A percentile compares a stretch with the other conserved stretches of the same genome.
Evolutionary conservation across 2,113 vertebrate genomes (phyloP).

Genomic region (Meles meles): DNA sequence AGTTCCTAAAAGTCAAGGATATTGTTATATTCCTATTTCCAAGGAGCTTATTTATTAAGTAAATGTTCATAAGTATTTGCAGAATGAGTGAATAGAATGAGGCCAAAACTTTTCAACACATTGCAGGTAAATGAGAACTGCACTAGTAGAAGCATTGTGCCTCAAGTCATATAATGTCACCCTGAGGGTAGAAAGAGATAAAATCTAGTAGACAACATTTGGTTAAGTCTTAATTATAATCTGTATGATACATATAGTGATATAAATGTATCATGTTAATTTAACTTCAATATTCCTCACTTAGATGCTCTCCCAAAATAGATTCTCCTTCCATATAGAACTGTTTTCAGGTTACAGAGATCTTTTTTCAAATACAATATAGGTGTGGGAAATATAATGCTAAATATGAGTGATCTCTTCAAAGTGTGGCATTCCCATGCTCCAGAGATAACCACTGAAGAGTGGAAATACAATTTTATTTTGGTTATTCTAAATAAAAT

Average conservation of each 20-base stretch:
- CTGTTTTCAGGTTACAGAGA: background rate
- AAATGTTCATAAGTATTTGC: background rate
- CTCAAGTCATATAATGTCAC: background rate
- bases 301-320: background rate
- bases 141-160: background rate
- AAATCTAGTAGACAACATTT: background rate
- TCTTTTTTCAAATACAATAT: background rate
- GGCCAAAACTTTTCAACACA: background rate
- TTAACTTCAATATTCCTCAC: background rate
- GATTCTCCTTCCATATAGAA: background rate
- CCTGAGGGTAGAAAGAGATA: background rate
- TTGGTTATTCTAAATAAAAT: background rate
- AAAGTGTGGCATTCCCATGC: rapidly evolving
- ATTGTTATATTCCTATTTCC: background rate
- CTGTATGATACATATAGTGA: background rate
- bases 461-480: background rate
- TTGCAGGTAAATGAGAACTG: background rate
- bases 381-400: background rate
- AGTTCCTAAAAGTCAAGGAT: background rate
- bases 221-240: background rate
- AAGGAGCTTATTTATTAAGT: background rate
- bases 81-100: background rate
- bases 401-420: background rate
- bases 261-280: background rate
- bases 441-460: background rate